These are phyloP conservation scores for Clistopyga incitator DNA, from an alignment of 2,888 invertebrate species.

Conservation along the genomic window DNA sequence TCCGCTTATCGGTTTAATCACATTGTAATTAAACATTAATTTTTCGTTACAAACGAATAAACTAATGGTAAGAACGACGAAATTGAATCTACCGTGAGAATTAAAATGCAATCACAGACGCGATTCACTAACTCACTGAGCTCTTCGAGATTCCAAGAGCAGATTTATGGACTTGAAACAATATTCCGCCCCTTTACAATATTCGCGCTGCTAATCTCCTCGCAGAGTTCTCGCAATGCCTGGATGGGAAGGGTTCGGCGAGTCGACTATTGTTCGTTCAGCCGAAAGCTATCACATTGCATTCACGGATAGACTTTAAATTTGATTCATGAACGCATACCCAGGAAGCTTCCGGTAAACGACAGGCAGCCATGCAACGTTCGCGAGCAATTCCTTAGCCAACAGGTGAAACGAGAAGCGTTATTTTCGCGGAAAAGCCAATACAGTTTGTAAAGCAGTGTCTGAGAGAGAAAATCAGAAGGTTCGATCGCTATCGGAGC, in stretches of 20 bases:
- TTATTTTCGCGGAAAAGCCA: conserved; percentile 16
- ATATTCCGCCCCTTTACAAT: conserved; percentile 24
- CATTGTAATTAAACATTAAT: neutral
- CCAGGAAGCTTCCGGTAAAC: neutral
- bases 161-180: conserved; percentile 35
- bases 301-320: conserved; percentile 65
- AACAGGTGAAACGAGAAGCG: conserved; percentile 11
- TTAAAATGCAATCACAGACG: neutral
- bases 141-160: neutral
- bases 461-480: conserved; percentile 2
- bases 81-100: neutral
- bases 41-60: neutral
- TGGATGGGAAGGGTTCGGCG: conserved; percentile 5
- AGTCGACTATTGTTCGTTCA: conserved; percentile 56
- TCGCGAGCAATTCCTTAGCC: neutral
- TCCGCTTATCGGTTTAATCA: neutral
- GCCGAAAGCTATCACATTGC: conserved; percentile 61
- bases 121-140: neutral
- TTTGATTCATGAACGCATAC: conserved; percentile 62
- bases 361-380: neutral
- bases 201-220: conserved; percentile 37
- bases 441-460: neutral
- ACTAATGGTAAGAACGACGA: neutral
- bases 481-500: conserved; percentile 1
- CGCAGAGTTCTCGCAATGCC: conserved; percentile 4